Base-by-base conservation (phyloP, 2,888 invertebrate species). In the Dicyrtoma fusca region DNA sequence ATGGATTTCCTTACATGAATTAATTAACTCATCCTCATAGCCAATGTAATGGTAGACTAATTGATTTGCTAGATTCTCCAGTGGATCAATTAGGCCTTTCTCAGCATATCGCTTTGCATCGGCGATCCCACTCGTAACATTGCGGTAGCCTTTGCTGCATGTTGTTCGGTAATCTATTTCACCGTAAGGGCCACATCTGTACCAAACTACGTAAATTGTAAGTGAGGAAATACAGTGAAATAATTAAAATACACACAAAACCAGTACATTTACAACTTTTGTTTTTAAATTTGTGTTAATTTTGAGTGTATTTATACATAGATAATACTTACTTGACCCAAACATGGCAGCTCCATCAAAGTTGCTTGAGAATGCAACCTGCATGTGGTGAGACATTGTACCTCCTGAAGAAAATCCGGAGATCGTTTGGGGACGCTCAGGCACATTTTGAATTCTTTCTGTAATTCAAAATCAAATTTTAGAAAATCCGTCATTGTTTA, bases 361-460 rank as follows among this genome's bases (percentile, higher is more conserved):
- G n/a, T 34, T 53, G 14, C 49, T 34, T 0, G 71, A 71, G 44
- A 61, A 71, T 19, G 71, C 71, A n/a, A 71, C 49, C 10, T 71
- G 71, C 63, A 71, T 64, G 25, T 71, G 71, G 11, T 23, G 23
- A 1, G 71, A 63, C 55, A 71, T 63, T 6, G 63, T 26, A 1
- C 63, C 71, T 1, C 71, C 71, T 5, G 71, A 71, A n/a, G 47
- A 55, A 25, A 71, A 71, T 8, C 71, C 71, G 11, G 69, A 69
- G 42, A 69, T 69, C 10, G 57, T 69, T 14, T 57, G 19, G 1
- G 69, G 69, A n/a, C 6, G 19, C 4, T 1, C 42, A 34, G 34
- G 34, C 8, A 34, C 34, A 34, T 34, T 34, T 34, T 3, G 3
- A 5, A 34, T 34, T 34, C 34, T 34, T 34, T 34, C 34, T 34